These are phyloP conservation scores for Neria commutata DNA, from an alignment of 2,888 invertebrate species.

Conservation along the genomic window DNA sequence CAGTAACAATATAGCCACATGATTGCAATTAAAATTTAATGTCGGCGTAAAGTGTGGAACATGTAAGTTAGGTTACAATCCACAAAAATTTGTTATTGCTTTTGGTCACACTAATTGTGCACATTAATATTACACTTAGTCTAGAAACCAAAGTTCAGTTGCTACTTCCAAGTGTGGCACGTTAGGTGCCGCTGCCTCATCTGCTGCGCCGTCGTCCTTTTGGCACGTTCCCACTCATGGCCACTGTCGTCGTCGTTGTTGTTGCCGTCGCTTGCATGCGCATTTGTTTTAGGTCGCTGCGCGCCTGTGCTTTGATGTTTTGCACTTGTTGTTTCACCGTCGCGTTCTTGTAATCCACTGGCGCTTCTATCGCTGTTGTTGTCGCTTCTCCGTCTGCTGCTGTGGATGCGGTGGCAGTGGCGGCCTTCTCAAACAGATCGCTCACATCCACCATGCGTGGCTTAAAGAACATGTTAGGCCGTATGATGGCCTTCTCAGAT, in stretches of 20 bases:
- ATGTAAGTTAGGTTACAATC: too few relatives aligned
- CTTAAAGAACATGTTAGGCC: constrained; percentile 61
- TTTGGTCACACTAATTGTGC: too few relatives aligned
- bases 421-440: constrained; percentile 65
- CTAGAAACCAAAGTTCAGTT: constrained; percentile 30
- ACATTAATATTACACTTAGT: not conserved
- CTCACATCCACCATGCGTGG: constrained; percentile 69
- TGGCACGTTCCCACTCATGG: constrained; percentile 9
- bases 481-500: constrained; percentile 52
- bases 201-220: constrained; percentile 44
- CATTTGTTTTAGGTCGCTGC: constrained; percentile 52
- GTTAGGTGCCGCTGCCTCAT: constrained; percentile 33
- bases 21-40: too few relatives aligned
- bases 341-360: constrained; percentile 44
- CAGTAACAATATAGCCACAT: too few relatives aligned
- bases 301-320: constrained; percentile 49
- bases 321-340: constrained; percentile 51
- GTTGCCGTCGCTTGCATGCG: constrained; percentile 37
- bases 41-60: too few relatives aligned
- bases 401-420: not conserved
- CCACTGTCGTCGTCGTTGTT: constrained; percentile 7
- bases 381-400: not conserved
- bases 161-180: constrained; percentile 25
- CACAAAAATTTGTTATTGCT: too few relatives aligned
- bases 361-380: constrained; percentile 7